These are phyloP conservation scores for Cheirogaleus medius DNA, from an alignment of 2,113 vertebrate species.

Conservation along the genomic window DNA sequence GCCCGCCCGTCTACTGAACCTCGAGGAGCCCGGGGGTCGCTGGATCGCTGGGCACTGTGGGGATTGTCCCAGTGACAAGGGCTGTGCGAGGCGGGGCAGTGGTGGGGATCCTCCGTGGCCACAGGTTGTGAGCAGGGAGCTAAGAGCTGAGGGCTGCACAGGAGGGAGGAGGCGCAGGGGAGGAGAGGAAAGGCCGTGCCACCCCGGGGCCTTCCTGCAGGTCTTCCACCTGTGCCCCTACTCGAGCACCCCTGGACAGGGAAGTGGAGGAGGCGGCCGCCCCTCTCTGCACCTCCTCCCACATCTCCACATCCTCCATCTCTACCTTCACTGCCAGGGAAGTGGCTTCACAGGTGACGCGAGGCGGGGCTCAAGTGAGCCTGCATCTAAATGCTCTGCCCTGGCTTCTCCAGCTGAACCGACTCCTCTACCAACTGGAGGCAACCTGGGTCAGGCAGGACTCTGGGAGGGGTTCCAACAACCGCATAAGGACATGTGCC, in stretches of 20 bases:
- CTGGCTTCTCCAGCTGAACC: rapidly evolving
- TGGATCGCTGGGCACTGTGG: neutral
- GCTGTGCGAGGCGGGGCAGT: neutral
- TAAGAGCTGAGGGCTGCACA: neutral
- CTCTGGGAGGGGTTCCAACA: neutral
- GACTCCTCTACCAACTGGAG: neutral
- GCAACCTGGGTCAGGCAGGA: neutral
- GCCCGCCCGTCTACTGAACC: neutral
- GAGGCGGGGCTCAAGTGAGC: neutral
- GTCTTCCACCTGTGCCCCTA: neutral
- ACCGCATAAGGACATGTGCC: neutral
- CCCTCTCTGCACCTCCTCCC: too few species aligned
- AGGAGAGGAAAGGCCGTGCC: rapidly evolving
- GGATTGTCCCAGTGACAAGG: neutral
- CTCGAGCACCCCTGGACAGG: neutral
- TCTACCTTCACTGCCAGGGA: neutral
- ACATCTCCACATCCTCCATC: neutral
- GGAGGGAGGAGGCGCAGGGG: neutral
- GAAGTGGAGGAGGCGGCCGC: neutral
- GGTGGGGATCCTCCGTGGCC: neutral
- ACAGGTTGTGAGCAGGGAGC: neutral
- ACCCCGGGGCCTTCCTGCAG: rapidly evolving
- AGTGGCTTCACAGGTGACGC: neutral
- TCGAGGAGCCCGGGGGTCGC: rapidly evolving
- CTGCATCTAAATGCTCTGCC: neutral